Conservation (phyloP, 2,113 vertebrate genomes). For the Telmatochromis bifrenatus region DNA sequence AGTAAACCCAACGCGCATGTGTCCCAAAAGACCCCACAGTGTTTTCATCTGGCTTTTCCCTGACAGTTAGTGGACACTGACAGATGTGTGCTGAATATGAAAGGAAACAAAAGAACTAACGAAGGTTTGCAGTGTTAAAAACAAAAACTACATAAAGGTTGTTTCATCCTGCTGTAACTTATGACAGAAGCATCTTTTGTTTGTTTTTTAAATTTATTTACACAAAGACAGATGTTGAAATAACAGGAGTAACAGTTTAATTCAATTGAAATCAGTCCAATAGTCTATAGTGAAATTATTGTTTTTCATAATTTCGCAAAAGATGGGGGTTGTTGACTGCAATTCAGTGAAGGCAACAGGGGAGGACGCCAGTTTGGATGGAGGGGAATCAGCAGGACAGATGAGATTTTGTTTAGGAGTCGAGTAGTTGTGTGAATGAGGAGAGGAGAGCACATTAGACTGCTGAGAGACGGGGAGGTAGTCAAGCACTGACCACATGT, state of each 20-base stretch:
- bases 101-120: neutral
- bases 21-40: neutral
- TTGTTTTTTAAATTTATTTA: accelerated
- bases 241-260: neutral
- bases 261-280: neutral
- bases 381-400: neutral
- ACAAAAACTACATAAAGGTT: neutral
- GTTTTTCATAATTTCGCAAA: accelerated
- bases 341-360: neutral
- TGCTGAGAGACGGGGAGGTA: neutral
- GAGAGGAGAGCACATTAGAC: neutral
- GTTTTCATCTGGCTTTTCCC: neutral
- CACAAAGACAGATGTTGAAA: neutral
- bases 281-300: neutral
- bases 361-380: neutral
- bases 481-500: neutral
- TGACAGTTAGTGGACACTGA: neutral
- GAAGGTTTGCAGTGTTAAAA: neutral
- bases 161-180: neutral
- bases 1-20: neutral
- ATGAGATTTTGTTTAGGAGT: neutral
- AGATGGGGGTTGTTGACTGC: neutral
- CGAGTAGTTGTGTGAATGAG: neutral
- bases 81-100: neutral
- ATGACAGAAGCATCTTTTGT: neutral